Percentiles rank a stretch among this genome's conserved stretches.
phyloP scores from a whole-genome alignment of 2,888 invertebrate genomes.

The Callinectes sapidus region DNA sequence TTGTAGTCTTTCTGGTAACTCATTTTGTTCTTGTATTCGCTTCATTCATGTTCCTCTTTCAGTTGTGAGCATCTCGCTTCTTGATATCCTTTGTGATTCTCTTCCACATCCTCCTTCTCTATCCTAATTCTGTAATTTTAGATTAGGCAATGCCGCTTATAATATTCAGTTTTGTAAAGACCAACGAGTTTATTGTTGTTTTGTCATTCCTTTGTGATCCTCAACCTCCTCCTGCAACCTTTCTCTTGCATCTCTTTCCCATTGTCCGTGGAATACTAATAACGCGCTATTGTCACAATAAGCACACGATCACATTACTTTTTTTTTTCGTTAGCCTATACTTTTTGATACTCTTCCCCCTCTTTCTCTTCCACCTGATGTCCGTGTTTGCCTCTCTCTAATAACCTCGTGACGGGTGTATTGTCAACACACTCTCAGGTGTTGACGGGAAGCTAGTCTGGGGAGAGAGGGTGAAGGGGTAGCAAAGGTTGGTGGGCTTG shows the following conservation, averaged over 20 bases:
- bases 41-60: background rate
- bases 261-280: background rate
- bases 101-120: background rate
- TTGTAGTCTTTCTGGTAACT: background rate
- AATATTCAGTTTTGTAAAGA: background rate
- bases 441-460: background rate
- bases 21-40: background rate
- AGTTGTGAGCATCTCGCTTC: background rate
- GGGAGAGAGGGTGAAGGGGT: background rate
- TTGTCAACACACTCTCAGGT: background rate
- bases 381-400: background rate
- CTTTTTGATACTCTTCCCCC: background rate
- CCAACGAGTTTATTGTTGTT: background rate
- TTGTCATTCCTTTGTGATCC: background rate
- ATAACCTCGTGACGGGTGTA: conserved; percentile 26
- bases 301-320: background rate
- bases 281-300: background rate
- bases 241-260: background rate
- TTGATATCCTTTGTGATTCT: background rate
- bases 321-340: background rate
- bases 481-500: background rate
- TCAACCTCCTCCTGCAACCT: background rate
- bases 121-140: background rate
- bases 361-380: background rate
- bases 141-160: background rate